Evolutionary conservation across 1,140 invertebrate species (phyloP).

Genomic region (Homarus americanus): DNA sequence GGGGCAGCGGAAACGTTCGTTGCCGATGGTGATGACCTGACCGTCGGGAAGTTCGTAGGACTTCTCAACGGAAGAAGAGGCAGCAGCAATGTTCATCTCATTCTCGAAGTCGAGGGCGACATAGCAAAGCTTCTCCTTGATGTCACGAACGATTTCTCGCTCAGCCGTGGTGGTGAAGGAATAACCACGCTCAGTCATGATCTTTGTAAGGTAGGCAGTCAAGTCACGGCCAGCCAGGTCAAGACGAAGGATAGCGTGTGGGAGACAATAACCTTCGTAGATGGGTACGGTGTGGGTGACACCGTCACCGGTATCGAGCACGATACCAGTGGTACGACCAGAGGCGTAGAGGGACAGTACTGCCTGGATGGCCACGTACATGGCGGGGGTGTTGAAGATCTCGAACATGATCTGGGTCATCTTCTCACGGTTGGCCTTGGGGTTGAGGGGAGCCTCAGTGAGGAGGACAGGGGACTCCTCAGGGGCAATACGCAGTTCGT

Average conservation of each 20-base stretch:
- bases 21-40: constrained; percentile 97
- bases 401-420: constrained; percentile 97
- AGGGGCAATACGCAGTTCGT: constrained; percentile 96
- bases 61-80: constrained; percentile 55
- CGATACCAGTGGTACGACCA: constrained; percentile 96
- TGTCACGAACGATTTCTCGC: constrained; percentile 94
- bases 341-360: constrained; percentile 94
- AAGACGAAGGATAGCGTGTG: too few species aligned
- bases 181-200: constrained; percentile 88
- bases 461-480: constrained; percentile 95
- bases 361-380: constrained; percentile 95
- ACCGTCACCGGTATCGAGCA: too few species aligned
- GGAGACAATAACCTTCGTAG: too few species aligned
- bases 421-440: constrained; percentile 92
- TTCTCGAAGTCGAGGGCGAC: constrained; percentile 82
- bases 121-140: constrained; percentile 95
- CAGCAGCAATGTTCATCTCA: constrained; percentile 57
- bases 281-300: too few species aligned
- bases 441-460: constrained; percentile 92
- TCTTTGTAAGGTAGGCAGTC: constrained; percentile 78
- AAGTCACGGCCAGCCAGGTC: constrained; percentile 59
- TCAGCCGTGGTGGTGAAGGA: constrained; percentile 84
- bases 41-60: constrained; percentile 78
- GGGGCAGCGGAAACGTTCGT: constrained; percentile 92
- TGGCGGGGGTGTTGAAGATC: constrained; percentile 94